phyloP scores from a whole-genome alignment of 2,888 invertebrate genomes.

The Protophormia terraenovae region DNA sequence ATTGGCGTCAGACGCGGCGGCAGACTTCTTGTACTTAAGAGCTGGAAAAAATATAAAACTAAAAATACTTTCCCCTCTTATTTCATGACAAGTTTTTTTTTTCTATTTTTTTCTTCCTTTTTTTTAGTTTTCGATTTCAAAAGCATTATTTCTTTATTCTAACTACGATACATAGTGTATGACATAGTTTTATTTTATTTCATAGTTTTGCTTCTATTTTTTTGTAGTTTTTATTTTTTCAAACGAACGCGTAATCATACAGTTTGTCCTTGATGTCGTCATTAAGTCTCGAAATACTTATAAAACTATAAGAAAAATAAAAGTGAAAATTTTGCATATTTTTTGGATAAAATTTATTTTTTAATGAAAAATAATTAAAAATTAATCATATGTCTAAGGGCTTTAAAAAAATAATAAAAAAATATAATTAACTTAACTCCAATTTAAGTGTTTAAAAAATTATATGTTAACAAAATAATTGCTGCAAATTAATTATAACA shows the following conservation, averaged over 20 bases:
- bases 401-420: no score
- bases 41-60: neutral
- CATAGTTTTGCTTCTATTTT: conserved; percentile 14
- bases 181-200: conserved; percentile 61
- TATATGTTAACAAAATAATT: no score
- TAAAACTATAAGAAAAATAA: conserved; percentile 1
- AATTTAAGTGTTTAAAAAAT: no score
- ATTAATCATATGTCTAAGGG: conserved; percentile 23
- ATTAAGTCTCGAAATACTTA: conserved; percentile 70
- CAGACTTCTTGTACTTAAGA: conserved; percentile 46
- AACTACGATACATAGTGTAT: conserved; percentile 34
- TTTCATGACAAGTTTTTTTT: neutral
- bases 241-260: conserved; percentile 63
- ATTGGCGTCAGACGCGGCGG: conserved; percentile 62
- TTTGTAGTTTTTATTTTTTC: conserved; percentile 13
- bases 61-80: conserved; percentile 30
- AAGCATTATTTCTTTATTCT: conserved; percentile 11
- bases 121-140: conserved; percentile 41
- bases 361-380: conserved; percentile 9
- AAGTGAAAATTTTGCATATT: conserved; percentile 11
- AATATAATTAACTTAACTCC: no score
- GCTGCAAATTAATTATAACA: no score
- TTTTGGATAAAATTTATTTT: neutral
- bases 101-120: neutral
- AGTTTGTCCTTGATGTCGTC: conserved; percentile 77